Evolutionary conservation across 2,113 vertebrate genomes (phyloP).

Genomic region (Rhinogobius similis): DNA sequence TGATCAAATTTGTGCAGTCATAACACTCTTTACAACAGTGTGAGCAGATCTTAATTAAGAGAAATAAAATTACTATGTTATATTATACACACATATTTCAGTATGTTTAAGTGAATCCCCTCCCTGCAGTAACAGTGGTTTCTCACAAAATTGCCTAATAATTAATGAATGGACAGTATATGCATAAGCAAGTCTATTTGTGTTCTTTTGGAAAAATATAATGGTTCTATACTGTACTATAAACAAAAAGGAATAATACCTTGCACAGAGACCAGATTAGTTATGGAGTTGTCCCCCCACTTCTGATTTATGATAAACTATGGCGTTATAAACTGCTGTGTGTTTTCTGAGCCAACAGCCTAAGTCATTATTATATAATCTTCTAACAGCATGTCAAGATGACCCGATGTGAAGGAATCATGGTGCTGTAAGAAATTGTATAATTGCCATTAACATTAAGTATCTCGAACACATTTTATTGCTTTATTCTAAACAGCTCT

Average conservation of each 20-base stretch:
- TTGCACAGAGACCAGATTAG: background rate
- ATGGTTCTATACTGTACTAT: too few species aligned
- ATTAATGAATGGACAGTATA: too few species aligned
- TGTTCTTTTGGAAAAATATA: too few species aligned
- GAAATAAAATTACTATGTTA: too few species aligned
- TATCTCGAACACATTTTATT: background rate
- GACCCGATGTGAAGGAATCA: background rate
- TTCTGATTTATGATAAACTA: background rate
- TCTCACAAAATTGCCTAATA: too few species aligned
- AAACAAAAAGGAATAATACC: background rate
- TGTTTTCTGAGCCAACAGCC: background rate
- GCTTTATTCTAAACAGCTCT: background rate
- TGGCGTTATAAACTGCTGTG: background rate
- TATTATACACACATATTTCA: too few species aligned
- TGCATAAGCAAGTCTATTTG: too few species aligned
- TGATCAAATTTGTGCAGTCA: background rate
- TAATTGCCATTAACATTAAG: background rate
- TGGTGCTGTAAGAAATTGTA: too few species aligned
- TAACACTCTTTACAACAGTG: background rate
- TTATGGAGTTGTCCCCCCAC: background rate
- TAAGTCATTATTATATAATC: background rate
- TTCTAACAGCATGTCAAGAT: background rate
- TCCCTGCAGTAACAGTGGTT: too few species aligned
- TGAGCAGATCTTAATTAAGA: too few species aligned
- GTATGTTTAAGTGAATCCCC: background rate